phyloP scores from a whole-genome alignment of 2,797 vertebrate species.

The Galaxias olidus region DNA sequence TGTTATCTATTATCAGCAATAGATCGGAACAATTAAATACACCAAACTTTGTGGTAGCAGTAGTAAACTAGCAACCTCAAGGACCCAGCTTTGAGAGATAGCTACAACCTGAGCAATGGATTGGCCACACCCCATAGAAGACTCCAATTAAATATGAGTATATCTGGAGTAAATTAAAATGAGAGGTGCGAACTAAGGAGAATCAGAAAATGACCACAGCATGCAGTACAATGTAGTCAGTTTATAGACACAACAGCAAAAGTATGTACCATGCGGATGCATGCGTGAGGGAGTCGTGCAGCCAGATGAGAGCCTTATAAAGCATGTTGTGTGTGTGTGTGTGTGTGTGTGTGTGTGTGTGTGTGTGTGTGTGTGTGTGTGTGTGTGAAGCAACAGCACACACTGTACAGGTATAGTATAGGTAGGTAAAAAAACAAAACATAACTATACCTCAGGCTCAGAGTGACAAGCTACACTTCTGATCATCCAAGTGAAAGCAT shows the following conservation, averaged over 20 bases:
- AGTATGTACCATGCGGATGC: conserved; percentile 51
- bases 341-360: conserved; percentile 5
- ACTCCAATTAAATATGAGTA: conserved; percentile 28
- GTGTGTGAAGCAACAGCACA: conserved; percentile 28
- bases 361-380: conserved; percentile 32
- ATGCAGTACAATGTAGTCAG: conserved; percentile 28
- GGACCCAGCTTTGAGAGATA: conserved; percentile 19
- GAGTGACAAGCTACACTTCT: too few relatives aligned
- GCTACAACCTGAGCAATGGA: conserved; percentile 17
- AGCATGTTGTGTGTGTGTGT: too few relatives aligned
- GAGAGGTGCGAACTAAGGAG: background rate
- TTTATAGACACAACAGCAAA: conserved; percentile 42
- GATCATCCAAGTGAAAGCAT: too few relatives aligned
- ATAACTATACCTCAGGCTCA: too few relatives aligned
- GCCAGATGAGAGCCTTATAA: conserved; percentile 34
- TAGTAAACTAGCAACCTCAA: conserved; percentile 13
- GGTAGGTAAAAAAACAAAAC: conserved; percentile 11
- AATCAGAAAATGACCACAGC: background rate
- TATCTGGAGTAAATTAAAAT: conserved; percentile 32
- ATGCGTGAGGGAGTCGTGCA: conserved; percentile 44
- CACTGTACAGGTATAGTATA: conserved; percentile 17
- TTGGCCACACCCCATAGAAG: conserved; percentile 16
- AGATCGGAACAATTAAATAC: too few relatives aligned
- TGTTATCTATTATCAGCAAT: too few relatives aligned
- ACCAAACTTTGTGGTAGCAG: background rate